Evolutionary conservation across 2,113 vertebrate genomes (phyloP).

Genomic region (Cephalophus harveyi): DNA sequence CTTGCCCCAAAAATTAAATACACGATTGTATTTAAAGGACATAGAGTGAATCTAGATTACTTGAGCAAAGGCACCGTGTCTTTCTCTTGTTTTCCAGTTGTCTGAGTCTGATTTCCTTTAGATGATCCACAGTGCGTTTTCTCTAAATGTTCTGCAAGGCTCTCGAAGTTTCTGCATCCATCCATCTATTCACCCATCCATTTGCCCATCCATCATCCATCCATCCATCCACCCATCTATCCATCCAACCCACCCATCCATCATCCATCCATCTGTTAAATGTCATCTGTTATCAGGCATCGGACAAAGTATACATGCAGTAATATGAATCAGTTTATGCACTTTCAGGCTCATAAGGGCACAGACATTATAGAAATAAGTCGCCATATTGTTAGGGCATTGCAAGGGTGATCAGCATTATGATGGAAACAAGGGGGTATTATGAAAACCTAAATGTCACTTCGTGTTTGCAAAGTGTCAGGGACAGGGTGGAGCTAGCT

Average conservation of each 20-base stretch:
- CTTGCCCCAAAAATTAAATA: background rate
- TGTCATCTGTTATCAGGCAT: no score
- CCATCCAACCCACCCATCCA: background rate
- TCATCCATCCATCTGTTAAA: background rate
- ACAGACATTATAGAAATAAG: accelerated
- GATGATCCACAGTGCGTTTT: background rate
- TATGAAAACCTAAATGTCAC: background rate
- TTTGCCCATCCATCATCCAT: background rate
- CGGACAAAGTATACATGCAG: accelerated
- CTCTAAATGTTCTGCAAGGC: background rate
- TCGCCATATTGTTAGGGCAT: background rate
- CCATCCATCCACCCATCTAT: background rate
- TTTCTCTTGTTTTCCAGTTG: background rate
- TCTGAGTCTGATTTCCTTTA: background rate
- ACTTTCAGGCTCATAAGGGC: background rate
- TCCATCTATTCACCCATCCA: background rate
- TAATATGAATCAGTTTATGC: background rate
- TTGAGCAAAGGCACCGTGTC: background rate
- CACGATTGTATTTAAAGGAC: background rate
- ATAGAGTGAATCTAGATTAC: background rate
- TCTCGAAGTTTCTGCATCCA: background rate
- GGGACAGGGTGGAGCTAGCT: accelerated
- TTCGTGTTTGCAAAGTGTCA: accelerated
- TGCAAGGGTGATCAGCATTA: accelerated
- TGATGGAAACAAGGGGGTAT: accelerated